phyloP scores from a whole-genome alignment of 2,888 invertebrate species.

The Tipula confusa region DNA sequence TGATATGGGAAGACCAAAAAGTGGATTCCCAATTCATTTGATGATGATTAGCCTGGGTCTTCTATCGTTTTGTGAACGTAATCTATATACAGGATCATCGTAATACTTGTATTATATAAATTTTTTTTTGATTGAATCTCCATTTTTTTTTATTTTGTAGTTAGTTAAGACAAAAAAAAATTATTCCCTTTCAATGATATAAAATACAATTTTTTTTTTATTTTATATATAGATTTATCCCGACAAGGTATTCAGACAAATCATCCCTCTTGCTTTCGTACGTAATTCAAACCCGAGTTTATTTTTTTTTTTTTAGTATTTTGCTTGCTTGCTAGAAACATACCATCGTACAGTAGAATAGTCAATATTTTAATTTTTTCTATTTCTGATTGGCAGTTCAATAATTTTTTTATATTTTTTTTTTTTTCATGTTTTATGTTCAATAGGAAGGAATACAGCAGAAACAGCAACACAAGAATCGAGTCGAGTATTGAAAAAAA shows the following conservation, averaged over 20 bases:
- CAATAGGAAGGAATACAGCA: not conserved
- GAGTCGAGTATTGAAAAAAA: not conserved
- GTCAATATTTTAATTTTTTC: constrained; percentile 8
- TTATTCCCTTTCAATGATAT: constrained; percentile 3
- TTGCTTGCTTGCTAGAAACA: not conserved
- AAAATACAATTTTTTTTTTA: not conserved
- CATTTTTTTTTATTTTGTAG: not conserved
- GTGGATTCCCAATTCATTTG: too few relatives aligned
- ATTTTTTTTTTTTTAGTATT: not conserved
- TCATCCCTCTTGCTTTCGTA: not conserved
- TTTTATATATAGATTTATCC: not conserved
- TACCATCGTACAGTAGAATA: not conserved
- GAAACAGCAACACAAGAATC: constrained; percentile 3
- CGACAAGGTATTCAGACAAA: not conserved
- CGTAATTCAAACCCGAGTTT: not conserved
- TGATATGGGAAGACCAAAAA: too few relatives aligned
- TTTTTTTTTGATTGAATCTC: constrained; percentile 3
- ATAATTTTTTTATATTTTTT: not conserved
- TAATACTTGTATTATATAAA: too few relatives aligned
- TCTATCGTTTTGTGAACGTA: too few relatives aligned
- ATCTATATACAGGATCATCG: too few relatives aligned
- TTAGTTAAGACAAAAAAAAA: not conserved
- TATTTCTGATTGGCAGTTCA: constrained; percentile 20
- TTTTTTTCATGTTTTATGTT: not conserved
- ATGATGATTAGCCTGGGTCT: too few relatives aligned